Evolutionary conservation across 2,888 invertebrate genomes (phyloP), one percentile per base, ranked within the genome.

Genomic region (Dioctria rufipes): DNA sequence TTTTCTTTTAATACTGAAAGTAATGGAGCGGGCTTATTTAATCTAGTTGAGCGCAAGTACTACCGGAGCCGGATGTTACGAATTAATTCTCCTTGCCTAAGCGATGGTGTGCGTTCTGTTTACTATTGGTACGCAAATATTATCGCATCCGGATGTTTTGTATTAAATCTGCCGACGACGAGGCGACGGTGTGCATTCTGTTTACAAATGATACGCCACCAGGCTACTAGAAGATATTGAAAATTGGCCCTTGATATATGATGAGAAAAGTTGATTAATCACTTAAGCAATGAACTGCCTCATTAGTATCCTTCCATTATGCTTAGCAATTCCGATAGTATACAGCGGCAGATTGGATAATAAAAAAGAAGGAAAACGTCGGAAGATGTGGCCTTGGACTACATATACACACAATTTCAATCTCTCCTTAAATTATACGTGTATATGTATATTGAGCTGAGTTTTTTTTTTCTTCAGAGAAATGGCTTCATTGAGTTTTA

Each of bases 221-320:
- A 43, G 13, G 25, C 25, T 25, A 25, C 25, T 42, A 25, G 9
- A 25, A 25, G 13, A 2, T 71, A 71, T 71, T 51, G 54, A 71
- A 71, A 71, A 51, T 71, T 71, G 39, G 71, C 11, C 39, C 54
- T 37, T 71, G 71, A 71, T 71, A 71, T 51, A 71, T 71, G 71
- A 71, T 39, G 71, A 54, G n/a, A 49, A 40, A 71, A 37, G 11
- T 25, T 71, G 71, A 71, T 71, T 71, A 71, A 71, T 71, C 54
- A 51, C 39, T 39, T n/a, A 4, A 5, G 54, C 54, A 54, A 67
- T 67, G 43, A 67, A 6, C 67, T 67, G 54, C 39, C 54, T 71
- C 71, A 71, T 71, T 71, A 71, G 71, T 9, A 71, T 54, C 51
- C 46, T 40, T 54, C 71, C 39, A 51, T 40, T 71, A 25, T 63